Percentiles rank a stretch among this genome's conserved stretches.
Conservation (phyloP, 1,140 invertebrate genomes). For the Gryon sp. region DNA sequence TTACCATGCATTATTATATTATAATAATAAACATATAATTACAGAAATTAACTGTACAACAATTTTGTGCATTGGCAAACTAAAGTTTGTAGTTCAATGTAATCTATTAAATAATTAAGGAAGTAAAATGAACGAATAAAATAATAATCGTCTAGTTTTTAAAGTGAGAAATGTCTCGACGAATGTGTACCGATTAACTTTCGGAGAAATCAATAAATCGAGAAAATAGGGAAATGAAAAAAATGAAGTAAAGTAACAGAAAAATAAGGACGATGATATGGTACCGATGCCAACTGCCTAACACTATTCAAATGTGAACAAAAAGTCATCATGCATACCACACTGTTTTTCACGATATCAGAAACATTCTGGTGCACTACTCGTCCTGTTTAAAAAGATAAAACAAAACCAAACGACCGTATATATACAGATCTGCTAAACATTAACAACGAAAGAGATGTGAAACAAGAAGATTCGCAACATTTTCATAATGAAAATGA, state of each 20-base stretch:
- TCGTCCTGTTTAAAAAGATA: neutral
- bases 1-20: no score
- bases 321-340: conserved; percentile 23
- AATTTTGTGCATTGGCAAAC: no score
- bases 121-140: no score
- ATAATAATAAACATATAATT: no score
- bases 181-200: no score
- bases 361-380: conserved; percentile 22
- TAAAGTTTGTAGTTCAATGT: no score
- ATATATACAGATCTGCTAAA: conserved; percentile 6
- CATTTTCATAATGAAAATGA: conserved; percentile 32
- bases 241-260: conserved; percentile 22
- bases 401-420: conserved; percentile 15
- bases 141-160: no score
- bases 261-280: conserved; percentile 12
- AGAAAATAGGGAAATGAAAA: neutral
- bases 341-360: conserved; percentile 8
- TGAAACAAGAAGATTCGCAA: conserved; percentile 33
- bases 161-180: no score
- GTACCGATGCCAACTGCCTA: conserved; percentile 56
- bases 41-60: no score
- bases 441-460: conserved; percentile 10
- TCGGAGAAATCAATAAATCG: conserved; percentile 15
- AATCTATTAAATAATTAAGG: no score
- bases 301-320: conserved; percentile 23